These are phyloP conservation scores for Pocillopora damicornis DNA, from an alignment of 64 coral and sea anemone species.

Conservation along the genomic window DNA sequence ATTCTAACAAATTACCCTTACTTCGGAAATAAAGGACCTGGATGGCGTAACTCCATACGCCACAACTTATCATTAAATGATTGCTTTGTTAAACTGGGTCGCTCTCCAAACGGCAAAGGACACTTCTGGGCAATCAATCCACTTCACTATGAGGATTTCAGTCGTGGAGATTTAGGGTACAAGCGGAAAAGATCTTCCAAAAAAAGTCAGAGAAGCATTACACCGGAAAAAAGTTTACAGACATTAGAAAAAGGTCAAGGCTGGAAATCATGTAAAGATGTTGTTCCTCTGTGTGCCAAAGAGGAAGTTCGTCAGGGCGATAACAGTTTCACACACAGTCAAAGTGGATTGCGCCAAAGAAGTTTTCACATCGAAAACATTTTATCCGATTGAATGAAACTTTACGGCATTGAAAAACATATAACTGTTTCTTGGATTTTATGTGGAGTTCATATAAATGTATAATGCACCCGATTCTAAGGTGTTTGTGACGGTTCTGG, in stretches of 20 bases:
- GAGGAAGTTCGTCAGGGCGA: no score
- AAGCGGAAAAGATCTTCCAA: conserved; percentile 37
- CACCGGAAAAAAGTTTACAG: background rate
- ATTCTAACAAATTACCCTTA: conserved; percentile 62
- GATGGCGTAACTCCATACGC: conserved; percentile 62
- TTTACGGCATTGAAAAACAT: no score
- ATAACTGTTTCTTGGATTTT: no score
- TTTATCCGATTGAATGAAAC: background rate
- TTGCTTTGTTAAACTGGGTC: conserved; percentile 62
- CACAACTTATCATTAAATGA: conserved; percentile 62
- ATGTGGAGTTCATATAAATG: no score
- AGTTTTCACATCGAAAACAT: background rate
- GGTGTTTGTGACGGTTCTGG: no score
- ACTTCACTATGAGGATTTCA: conserved; percentile 54
- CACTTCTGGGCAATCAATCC: conserved; percentile 74
- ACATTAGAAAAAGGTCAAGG: background rate
- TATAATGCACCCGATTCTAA: no score
- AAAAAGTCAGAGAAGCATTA: background rate
- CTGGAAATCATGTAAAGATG: no score
- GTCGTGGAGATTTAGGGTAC: conserved; percentile 35
- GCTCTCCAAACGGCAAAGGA: conserved; percentile 57
- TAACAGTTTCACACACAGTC: background rate
- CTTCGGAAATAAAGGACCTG: conserved; percentile 52
- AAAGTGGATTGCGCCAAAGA: background rate
- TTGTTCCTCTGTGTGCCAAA: no score